Evolutionary conservation across 2,888 invertebrate species (phyloP), one percentile per base, ranked within the genome.

Genomic region (Morpho achilles): DNA sequence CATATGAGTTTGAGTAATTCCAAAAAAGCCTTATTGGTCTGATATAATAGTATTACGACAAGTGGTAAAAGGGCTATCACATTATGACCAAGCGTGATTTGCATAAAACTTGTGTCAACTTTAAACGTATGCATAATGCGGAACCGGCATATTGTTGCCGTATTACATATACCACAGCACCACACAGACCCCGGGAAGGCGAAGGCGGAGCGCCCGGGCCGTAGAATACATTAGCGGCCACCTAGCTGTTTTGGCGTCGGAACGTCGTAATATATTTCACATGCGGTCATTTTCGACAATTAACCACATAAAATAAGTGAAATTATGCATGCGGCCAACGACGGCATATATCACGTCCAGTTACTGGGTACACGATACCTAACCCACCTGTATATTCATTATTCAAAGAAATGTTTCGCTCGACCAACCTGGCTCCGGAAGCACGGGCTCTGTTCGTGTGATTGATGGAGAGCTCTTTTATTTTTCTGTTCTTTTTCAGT

Each of bases 291-390:
- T 90, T 89, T 90, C 90, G 90, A 89, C 90, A 90, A 89, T 90
- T 89, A 90, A 89, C 89, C 87, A 87, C 89, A 89, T 90, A 88
- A 89, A 89, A 88, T 90, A 89, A 89, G 90, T 89, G 84, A 88
- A 90, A 90, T 90, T 90, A 90, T 90, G 90, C 90, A 89, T 89
- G 87, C 90, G 83, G 88, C 76, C 88, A 86, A 82, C 87, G 88
- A 90, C 87, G 89, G 84, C 84, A 88, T 90, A 90, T 90, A 90
- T 90, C 89, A 90, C 89, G 89, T 89, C 90, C 87, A 90, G 88
- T 90, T 89, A 89, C 86, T 82, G 84, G 83, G 82, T 81, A 85
- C 50, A 50, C 88, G 86, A 86, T 88, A 88, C 84, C 80, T 83
- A 32, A 83, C 83, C 83, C 81, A 74, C 75, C 76, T 74, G 73